Evolutionary conservation across 2,888 invertebrate species (phyloP).

Genomic region (Smittia sp.): DNA sequence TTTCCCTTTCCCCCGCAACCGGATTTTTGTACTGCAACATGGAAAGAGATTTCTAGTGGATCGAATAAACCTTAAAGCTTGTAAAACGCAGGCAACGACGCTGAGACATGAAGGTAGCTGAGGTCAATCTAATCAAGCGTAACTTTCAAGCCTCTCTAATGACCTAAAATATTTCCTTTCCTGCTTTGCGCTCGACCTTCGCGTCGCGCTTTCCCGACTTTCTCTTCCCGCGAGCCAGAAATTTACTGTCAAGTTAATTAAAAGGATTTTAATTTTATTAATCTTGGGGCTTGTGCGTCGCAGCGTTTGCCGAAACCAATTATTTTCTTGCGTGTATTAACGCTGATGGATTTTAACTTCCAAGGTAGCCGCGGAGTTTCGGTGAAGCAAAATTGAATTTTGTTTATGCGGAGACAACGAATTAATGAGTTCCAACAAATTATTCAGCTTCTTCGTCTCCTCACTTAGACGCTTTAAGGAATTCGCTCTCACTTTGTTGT

Average conservation of each 20-base stretch:
- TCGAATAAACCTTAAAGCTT: background rate
- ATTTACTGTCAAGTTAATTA: conserved; percentile 37
- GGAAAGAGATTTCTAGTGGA: background rate
- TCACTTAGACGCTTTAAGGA: background rate
- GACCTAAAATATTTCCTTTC: background rate
- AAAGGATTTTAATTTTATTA: conserved; percentile 41
- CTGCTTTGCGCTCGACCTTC: background rate
- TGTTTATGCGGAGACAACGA: background rate
- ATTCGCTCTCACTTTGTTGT: background rate
- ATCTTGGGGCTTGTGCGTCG: background rate
- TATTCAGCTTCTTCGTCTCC: background rate
- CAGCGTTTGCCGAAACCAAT: conserved; percentile 31
- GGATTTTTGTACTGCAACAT: background rate
- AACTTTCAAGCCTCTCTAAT: conserved; percentile 16
- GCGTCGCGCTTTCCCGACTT: background rate
- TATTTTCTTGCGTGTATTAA: conserved; percentile 22
- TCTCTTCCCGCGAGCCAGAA: background rate
- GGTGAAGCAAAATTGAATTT: background rate
- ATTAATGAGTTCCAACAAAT: background rate
- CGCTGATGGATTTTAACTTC: background rate
- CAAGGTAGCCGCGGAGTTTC: background rate
- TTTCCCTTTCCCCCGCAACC: background rate
- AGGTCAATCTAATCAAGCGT: conserved; percentile 38
- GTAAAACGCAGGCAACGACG: background rate
- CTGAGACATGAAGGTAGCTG: background rate